Evolutionary conservation across 2,888 invertebrate genomes (phyloP).

Genomic region (Apotomis turbidana): DNA sequence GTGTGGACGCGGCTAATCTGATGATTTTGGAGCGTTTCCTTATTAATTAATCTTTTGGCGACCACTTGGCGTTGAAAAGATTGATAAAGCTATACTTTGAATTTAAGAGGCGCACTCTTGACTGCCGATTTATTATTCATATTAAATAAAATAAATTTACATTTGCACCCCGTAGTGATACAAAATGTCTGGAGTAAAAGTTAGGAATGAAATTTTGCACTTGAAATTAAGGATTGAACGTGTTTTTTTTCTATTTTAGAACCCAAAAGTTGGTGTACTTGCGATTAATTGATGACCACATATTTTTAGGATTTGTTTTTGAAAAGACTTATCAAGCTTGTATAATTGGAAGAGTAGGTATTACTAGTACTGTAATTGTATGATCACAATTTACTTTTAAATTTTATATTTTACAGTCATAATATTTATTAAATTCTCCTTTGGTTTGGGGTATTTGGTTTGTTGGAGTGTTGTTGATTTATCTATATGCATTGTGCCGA

Average conservation of each 20-base stretch:
- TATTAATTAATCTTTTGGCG: no score
- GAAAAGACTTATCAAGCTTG: conserved; percentile 1
- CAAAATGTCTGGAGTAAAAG: not conserved
- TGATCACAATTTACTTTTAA: conserved; percentile 23
- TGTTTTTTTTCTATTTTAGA: not conserved
- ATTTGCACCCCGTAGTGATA: not conserved
- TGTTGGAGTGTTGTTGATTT: conserved; percentile 5
- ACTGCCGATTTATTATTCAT: not conserved
- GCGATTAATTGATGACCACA: not conserved
- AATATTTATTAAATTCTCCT: not conserved
- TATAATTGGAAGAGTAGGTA: conserved; percentile 2
- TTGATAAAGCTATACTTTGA: no score
- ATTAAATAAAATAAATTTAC: not conserved
- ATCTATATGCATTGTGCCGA: not conserved
- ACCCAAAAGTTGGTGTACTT: not conserved
- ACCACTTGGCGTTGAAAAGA: no score
- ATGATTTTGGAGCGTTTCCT: no score
- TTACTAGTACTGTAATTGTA: not conserved
- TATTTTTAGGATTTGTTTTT: not conserved
- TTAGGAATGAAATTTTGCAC: not conserved
- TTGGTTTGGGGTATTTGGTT: conserved; percentile 16
- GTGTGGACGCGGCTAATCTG: no score
- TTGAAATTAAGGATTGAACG: not conserved
- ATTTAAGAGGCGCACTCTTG: not conserved
- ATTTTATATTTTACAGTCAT: conserved; percentile 8